Evolutionary conservation across 2,113 vertebrate species (phyloP).

Genomic region (Cyphomyrus plagiostoma): DNA sequence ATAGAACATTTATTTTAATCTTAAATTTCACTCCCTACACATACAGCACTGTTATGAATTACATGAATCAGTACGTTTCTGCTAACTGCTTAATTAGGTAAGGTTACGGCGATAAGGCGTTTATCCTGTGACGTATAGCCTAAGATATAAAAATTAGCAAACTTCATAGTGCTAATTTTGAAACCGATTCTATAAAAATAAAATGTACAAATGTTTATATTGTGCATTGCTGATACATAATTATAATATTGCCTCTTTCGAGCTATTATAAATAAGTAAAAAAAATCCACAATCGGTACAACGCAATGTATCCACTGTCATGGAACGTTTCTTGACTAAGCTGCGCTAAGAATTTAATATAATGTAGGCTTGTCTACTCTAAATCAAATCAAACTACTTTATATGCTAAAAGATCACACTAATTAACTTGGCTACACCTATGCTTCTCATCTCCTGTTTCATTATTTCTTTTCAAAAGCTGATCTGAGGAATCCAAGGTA

Average conservation of each 20-base stretch:
- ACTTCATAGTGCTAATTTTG: neutral
- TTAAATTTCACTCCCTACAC: too few relatives aligned
- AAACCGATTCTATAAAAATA: neutral
- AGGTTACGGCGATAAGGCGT: neutral
- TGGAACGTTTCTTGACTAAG: neutral
- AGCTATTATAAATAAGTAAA: neutral
- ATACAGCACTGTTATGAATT: neutral
- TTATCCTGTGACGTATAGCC: neutral
- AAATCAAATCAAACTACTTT: neutral
- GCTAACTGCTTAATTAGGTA: neutral
- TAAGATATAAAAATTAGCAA: neutral
- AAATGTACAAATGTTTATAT: neutral
- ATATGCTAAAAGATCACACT: neutral
- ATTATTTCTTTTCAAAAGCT: slow-evolving; percentile 11
- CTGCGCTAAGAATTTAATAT: neutral
- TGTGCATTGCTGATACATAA: neutral
- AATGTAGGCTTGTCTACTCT: neutral
- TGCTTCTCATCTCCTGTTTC: neutral
- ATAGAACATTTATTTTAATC: too few relatives aligned
- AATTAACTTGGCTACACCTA: neutral
- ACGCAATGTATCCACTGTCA: neutral
- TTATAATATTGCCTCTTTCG: neutral
- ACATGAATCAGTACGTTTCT: neutral
- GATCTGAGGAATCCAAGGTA: slow-evolving; percentile 1
- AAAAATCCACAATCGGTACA: neutral